Evolutionary conservation across 2,113 vertebrate species (phyloP), one percentile per base, ranked within the genome.

Genomic region (Paradoxurus hermaphroditus): DNA sequence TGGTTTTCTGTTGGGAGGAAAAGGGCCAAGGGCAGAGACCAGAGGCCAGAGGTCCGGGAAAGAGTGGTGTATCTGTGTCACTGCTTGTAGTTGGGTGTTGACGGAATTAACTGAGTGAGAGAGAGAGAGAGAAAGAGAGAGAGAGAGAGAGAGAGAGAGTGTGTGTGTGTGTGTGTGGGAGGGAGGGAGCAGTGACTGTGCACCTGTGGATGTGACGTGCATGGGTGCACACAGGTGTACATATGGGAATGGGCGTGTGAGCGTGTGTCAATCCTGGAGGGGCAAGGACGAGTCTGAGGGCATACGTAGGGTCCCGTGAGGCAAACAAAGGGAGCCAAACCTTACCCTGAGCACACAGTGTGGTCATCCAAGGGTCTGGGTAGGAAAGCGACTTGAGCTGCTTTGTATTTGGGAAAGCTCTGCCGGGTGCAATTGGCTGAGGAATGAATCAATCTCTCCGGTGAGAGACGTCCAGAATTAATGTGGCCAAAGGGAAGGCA

Each of bases 71-170:
- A 34, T 59, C 86, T 56, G 21, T n/a, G 8, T 53, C 44, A 46
- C 10, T 18, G 41, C 4, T 36, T 21, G 15, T 4, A 51, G 81
- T 51, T 6, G 41, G 49, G 14, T 65, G 7, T 23, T 63, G 12
- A 25, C 16, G 31, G 70, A 88, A 16, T n/a, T 59, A 31, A 65
- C 29, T 25, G 18, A 44, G 29, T 49, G 62, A 14, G 18, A 3
- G 6, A 7, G 4, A 41, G 16, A 31, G 12, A 7, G 4, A 41
- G 16, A 31, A 8, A 14, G 18, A 3, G 6, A 7, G 4, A 41
- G 16, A 31, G 18, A 44, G 29, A 39, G 62, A 14, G 18, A 3
- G 6, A 7, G 4, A 41, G 16, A 31, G 12, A n/a, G 27, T 9
- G 67, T 41, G 13, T 46, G n/a, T 63, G 34, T 6, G 16, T 63